phyloP scores from a whole-genome alignment of 2,888 invertebrate species.

The Buathra laborator region DNA sequence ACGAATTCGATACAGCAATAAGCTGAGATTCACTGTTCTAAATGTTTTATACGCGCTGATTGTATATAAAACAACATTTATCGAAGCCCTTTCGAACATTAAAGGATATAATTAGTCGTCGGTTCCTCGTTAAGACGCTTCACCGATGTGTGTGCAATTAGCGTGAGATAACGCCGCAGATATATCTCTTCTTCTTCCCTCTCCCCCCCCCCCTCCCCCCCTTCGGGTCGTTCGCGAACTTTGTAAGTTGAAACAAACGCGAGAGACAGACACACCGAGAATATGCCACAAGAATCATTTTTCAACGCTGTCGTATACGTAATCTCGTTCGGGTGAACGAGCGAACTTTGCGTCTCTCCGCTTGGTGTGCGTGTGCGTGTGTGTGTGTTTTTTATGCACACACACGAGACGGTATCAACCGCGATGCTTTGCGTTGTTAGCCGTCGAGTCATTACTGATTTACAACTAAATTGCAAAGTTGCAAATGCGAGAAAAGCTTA shows the following conservation, averaged over 20 bases:
- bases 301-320: conserved; percentile 39
- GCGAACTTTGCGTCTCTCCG: conserved; percentile 19
- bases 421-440: not conserved
- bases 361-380: too few relatives aligned
- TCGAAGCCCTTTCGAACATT: conserved; percentile 41
- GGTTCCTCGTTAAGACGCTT: conserved; percentile 55
- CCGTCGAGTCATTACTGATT: conserved; percentile 10
- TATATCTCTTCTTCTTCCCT: conserved; percentile 25
- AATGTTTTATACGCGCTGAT: not conserved
- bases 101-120: conserved; percentile 61
- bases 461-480: conserved; percentile 30
- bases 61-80: conserved; percentile 16
- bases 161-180: conserved; percentile 56
- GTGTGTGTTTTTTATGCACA: conserved; percentile 2
- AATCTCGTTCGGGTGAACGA: conserved; percentile 36
- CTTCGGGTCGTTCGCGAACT: conserved; percentile 33
- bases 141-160: conserved; percentile 49
- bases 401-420: not conserved
- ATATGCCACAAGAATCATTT: conserved; percentile 58
- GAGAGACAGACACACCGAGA: not conserved
- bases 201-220: conserved; percentile 1
- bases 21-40: conserved; percentile 5
- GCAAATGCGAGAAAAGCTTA: not conserved
- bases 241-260: conserved; percentile 47
- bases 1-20: not conserved